Evolutionary conservation across 1,140 invertebrate species (phyloP), one percentile per base, ranked within the genome.

Genomic region (Augochlora pura): DNA sequence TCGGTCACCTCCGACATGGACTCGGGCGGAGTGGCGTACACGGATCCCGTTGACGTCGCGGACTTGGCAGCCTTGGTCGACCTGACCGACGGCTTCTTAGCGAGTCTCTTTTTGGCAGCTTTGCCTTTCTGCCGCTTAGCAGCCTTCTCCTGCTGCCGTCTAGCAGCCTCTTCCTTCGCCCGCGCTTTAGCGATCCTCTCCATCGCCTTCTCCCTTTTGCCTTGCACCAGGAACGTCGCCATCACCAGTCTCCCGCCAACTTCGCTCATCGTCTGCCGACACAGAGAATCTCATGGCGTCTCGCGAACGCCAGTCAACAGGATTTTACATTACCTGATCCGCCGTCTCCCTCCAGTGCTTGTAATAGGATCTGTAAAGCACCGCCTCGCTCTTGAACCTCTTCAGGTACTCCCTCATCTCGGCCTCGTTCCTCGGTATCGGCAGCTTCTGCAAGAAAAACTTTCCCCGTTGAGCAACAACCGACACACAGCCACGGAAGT

Each of bases 291-390:
- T 9, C 14, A 42, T 6, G 12, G n/a, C 9, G 1, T 10, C 10
- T 0, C 18, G 10, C 1, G 8, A 54, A 25, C 27, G 2, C n/a
- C 0, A 10, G 21, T 10, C 3, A 4, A 25, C 6, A 7, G 23
- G 25, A 38, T 21, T 4, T 23, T 73, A 32, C 42, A 32, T 79
- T 85, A 90, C 89, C 82, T 64, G 78, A 21, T 88, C 64, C 9
- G 75, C 81, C 10, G 57, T 84, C n/a, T 82, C 77, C 27, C 52
- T 46, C 87, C 90, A 90, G 59, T 90, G 80, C 32, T 82, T 74
- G 70, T 87, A 89, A 69, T 88, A 82, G 6, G 79, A 82, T 42
- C 87, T 73, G 32, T 89, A 90, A 18, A 87, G 67, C 21, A 77
- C 86, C 0, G 88, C 88, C 49, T 83, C 69, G 39, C 68, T 49